phyloP scores from a whole-genome alignment of 2,113 vertebrate genomes.

The Rallus limicola region DNA sequence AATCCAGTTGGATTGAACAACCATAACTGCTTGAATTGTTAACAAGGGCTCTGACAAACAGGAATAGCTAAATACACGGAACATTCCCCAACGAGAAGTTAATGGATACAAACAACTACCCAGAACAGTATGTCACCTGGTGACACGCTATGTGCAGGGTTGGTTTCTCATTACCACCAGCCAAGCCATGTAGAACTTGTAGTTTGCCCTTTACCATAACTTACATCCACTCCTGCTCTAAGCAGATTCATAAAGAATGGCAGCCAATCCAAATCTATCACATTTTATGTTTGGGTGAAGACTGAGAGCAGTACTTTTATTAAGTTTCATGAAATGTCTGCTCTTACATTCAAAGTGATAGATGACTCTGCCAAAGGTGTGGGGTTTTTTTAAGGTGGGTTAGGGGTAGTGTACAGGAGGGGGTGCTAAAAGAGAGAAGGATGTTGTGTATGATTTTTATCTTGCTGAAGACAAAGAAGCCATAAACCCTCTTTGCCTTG shows the following conservation, averaged over 20 bases:
- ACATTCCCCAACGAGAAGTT: background rate
- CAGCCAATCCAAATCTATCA: conserved; percentile 45
- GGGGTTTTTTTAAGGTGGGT: background rate
- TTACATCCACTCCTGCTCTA: conserved; percentile 35
- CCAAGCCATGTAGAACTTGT: conserved; percentile 53
- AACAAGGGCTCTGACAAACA: background rate
- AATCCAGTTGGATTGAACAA: background rate
- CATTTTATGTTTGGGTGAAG: conserved; percentile 61
- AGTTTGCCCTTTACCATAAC: conserved; percentile 53
- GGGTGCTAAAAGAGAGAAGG: background rate
- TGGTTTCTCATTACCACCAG: conserved; percentile 60
- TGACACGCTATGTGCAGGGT: background rate
- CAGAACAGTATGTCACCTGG: background rate
- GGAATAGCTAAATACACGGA: background rate
- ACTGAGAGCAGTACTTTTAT: conserved; percentile 58
- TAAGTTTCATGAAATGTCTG: conserved; percentile 56
- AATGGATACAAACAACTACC: background rate
- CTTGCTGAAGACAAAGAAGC: conserved; percentile 19
- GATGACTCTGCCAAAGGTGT: background rate
- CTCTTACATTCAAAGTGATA: background rate
- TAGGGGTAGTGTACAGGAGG: background rate
- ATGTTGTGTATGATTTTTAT: background rate
- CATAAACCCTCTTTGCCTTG: conserved; percentile 16
- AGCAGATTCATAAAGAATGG: conserved; percentile 61
- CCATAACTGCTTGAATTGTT: background rate